These are phyloP conservation scores for Galaxias olidus DNA, from an alignment of 2,797 vertebrate genomes.

Conservation along the genomic window DNA sequence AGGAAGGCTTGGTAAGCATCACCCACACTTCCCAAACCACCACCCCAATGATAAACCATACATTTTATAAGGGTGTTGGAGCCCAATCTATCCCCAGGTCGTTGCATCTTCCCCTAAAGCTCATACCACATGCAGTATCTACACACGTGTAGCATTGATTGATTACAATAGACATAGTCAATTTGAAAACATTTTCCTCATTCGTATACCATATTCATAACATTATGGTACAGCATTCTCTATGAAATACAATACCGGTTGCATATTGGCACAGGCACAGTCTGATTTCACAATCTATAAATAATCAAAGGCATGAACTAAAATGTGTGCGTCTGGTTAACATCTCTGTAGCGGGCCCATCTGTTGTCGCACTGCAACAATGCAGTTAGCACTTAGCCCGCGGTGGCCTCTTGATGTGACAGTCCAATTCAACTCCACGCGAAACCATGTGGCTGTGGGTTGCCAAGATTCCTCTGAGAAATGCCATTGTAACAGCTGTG, in stretches of 20 bases:
- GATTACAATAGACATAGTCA: too few relatives aligned
- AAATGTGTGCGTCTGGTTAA: slow-evolving; percentile 47
- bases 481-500: slow-evolving; percentile 14
- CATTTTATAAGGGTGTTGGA: too few relatives aligned
- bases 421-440: slow-evolving; percentile 22
- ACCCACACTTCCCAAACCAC: slow-evolving; percentile 54
- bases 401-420: slow-evolving; percentile 29
- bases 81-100: too few relatives aligned
- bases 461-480: slow-evolving; percentile 38
- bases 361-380: slow-evolving; percentile 40
- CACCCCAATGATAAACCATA: too few relatives aligned
- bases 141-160: too few relatives aligned
- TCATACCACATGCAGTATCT: too few relatives aligned
- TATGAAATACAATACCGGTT: slow-evolving; percentile 36
- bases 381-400: neutral
- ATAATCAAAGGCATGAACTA: slow-evolving; percentile 34
- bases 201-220: too few relatives aligned
- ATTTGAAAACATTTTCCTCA: too few relatives aligned
- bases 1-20: slow-evolving; percentile 49
- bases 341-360: slow-evolving; percentile 44
- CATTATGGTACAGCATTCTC: too few relatives aligned
- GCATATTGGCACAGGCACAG: slow-evolving; percentile 22
- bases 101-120: too few relatives aligned
- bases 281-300: neutral
- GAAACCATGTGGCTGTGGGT: slow-evolving; percentile 8